phyloP scores from a whole-genome alignment of 2,797 vertebrate species.

The Cygnus olor region DNA sequence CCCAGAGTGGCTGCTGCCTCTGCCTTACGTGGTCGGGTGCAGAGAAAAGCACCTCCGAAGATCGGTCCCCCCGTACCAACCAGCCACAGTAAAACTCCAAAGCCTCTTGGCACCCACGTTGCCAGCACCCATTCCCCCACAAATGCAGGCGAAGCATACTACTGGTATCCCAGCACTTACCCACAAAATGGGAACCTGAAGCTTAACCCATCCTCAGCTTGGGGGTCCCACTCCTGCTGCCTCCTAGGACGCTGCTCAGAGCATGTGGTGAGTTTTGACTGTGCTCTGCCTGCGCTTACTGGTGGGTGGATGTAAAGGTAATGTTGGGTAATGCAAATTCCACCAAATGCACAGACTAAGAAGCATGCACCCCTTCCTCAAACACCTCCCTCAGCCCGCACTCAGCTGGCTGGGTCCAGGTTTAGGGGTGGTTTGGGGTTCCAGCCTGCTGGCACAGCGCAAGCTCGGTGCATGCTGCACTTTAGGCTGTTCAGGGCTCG shows the following conservation, averaged over 20 bases:
- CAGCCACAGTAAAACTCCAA: not conserved
- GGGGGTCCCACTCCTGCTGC: not conserved
- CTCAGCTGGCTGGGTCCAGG: not conserved
- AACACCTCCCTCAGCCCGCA: rapidly evolving
- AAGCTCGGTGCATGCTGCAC: rapidly evolving
- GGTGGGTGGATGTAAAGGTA: not conserved
- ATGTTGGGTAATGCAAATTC: not conserved
- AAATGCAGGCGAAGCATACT: not conserved
- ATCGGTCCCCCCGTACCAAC: rapidly evolving
- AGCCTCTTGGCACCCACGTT: not conserved
- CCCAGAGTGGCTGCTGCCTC: not conserved
- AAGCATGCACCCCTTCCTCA: not conserved
- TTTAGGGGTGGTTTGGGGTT: not conserved
- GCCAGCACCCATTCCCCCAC: rapidly evolving
- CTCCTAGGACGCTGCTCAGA: not conserved
- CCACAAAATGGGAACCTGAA: not conserved
- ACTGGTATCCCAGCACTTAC: not conserved
- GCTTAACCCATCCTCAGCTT: not conserved
- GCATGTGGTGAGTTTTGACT: not conserved
- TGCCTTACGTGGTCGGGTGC: rapidly evolving
- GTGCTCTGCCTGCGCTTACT: not conserved
- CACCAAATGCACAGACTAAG: not conserved
- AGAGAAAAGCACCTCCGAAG: not conserved
- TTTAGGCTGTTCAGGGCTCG: not conserved
- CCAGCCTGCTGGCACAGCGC: rapidly evolving